Conservation (phyloP, 2,888 invertebrate species). For the Xiphydria camelus region DNA sequence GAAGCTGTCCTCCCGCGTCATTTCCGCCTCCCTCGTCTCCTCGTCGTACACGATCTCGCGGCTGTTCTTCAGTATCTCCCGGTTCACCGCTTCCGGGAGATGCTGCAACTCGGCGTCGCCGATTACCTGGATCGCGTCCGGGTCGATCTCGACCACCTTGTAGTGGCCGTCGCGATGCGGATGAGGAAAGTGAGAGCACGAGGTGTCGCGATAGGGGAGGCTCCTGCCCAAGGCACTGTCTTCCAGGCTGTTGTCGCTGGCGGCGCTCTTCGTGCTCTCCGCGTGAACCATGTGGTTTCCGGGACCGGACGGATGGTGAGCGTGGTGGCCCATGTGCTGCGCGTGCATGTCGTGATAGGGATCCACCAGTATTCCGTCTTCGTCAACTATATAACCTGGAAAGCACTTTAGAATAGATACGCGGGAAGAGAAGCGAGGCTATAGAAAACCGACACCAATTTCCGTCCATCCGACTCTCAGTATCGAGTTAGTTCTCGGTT, state of each 20-base stretch:
- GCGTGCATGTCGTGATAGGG: slow-evolving; percentile 19
- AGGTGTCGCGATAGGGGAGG: slow-evolving; percentile 14
- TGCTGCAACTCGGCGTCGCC: slow-evolving; percentile 38
- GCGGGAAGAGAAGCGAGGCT: no score
- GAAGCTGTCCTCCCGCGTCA: slow-evolving; percentile 23
- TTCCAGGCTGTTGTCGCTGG: background rate
- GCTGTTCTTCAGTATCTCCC: slow-evolving; percentile 43
- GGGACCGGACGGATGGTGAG: slow-evolving; percentile 6
- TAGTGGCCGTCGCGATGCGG: slow-evolving; percentile 25
- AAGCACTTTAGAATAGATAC: no score
- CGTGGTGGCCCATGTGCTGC: slow-evolving; percentile 16
- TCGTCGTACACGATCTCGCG: slow-evolving; percentile 42
- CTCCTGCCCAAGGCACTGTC: slow-evolving; percentile 26
- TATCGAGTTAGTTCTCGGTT: no score
- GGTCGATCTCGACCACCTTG: slow-evolving; percentile 35
- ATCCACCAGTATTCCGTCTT: slow-evolving; percentile 31
- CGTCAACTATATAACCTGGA: slow-evolving; percentile 45
- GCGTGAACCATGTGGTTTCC: background rate
- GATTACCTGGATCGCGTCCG: slow-evolving; percentile 43
- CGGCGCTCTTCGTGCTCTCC: slow-evolving; percentile 1
- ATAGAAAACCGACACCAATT: no score
- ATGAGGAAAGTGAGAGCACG: no score
- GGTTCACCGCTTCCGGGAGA: slow-evolving; percentile 41
- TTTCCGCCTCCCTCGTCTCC: slow-evolving; percentile 22
- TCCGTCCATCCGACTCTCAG: no score